phyloP scores from a whole-genome alignment of 2,797 vertebrate species.

The Microchirus variegatus region DNA sequence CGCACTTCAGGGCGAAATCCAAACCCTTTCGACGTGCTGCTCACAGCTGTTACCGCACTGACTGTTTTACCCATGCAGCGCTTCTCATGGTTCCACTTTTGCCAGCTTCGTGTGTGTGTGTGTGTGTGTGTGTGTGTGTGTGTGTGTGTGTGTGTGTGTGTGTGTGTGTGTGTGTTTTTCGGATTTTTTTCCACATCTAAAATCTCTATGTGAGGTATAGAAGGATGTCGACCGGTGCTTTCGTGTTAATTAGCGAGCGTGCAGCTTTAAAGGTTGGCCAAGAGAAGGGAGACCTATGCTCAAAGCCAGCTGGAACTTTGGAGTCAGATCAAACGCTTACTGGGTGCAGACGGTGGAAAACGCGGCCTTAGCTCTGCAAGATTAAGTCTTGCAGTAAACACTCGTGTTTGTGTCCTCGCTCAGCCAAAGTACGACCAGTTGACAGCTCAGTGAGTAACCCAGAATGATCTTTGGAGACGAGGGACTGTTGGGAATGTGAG shows the following conservation, averaged over 20 bases:
- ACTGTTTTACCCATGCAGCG: background rate
- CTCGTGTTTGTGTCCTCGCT: conserved; percentile 11
- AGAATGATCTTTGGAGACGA: conserved; percentile 18
- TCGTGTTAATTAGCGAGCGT: conserved; percentile 60
- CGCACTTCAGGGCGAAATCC: background rate
- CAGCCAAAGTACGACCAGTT: background rate
- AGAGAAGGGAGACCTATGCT: conserved; percentile 66
- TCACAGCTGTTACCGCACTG: conserved; percentile 20
- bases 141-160: too few relatives aligned
- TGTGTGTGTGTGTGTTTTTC: background rate
- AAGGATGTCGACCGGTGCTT: conserved; percentile 32
- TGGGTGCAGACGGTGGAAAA: conserved; percentile 54
- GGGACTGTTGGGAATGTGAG: background rate
- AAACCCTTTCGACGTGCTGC: conserved; percentile 12
- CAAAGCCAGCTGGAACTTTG: conserved; percentile 71
- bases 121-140: too few relatives aligned
- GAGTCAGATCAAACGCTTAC: conserved; percentile 67
- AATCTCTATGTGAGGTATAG: conserved; percentile 23
- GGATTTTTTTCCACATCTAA: conserved; percentile 16
- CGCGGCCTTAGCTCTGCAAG: conserved; percentile 33
- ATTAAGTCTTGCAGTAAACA: conserved; percentile 30
- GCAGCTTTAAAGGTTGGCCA: conserved; percentile 70
- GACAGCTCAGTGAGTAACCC: conserved; percentile 18
- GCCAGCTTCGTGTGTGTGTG: conserved; percentile 13
- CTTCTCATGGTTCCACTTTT: conserved; percentile 7